These are phyloP conservation scores for Zaprionus ornatus DNA, from an alignment of 1,140 invertebrate species.

Conservation along the genomic window DNA sequence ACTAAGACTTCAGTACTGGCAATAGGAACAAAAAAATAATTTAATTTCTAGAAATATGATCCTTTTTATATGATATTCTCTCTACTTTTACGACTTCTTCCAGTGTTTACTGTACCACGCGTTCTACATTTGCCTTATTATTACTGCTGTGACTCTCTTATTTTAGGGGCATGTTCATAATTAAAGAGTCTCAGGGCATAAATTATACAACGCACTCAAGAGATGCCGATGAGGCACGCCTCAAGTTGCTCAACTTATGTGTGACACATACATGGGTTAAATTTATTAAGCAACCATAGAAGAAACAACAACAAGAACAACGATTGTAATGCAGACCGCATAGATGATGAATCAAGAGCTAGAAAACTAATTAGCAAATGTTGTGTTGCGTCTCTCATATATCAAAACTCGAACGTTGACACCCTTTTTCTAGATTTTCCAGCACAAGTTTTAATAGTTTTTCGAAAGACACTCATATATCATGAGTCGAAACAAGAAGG, in stretches of 20 bases:
- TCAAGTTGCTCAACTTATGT: not conserved
- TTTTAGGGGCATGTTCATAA: slow-evolving; percentile 35
- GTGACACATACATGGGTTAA: slow-evolving; percentile 28
- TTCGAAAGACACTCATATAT: not conserved
- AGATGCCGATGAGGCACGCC: slow-evolving; percentile 17
- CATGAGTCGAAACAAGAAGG: not conserved
- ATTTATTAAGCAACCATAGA: slow-evolving; percentile 31
- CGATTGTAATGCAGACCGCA: not conserved
- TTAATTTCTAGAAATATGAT: not conserved
- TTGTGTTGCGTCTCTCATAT: not conserved
- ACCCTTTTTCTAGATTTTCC: not conserved
- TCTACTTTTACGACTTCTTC: not conserved
- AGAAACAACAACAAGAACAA: not conserved
- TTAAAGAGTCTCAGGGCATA: slow-evolving; percentile 27
- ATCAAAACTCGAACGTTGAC: not conserved
- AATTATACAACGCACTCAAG: not conserved
- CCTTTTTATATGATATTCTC: not conserved
- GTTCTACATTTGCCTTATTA: not conserved
- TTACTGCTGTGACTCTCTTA: not conserved
- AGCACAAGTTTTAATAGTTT: not conserved
- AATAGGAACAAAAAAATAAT: not conserved
- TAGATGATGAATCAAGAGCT: not conserved
- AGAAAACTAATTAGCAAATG: slow-evolving; percentile 17
- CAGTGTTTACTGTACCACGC: not conserved
- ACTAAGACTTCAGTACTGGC: too few species aligned